Percentiles rank a stretch among this genome's conserved stretches.
Evolutionary conservation across 2,797 vertebrate species (phyloP).

Genomic region (Hafferia zeledoni): DNA sequence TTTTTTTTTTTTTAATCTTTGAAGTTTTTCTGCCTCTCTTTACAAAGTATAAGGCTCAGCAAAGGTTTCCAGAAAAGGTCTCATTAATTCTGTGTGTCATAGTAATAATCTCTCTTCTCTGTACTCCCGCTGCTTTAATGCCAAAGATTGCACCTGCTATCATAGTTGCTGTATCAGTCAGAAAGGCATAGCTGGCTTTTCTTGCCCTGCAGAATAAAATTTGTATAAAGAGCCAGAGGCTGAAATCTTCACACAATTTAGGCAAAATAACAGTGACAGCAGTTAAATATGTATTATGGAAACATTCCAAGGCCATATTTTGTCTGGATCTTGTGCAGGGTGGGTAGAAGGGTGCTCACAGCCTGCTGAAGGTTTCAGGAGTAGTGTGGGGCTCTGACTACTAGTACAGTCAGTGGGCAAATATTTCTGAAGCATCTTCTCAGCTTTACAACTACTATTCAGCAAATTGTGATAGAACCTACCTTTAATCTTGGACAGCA

Average conservation of each 20-base stretch:
- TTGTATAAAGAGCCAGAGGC: background rate
- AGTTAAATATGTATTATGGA: background rate
- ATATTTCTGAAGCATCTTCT: background rate
- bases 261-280: background rate
- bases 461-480: background rate
- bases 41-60: background rate
- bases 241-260: background rate
- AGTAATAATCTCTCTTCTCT: conserved; percentile 13
- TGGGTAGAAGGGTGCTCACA: background rate
- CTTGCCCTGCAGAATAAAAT: background rate
- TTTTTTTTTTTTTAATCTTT: background rate
- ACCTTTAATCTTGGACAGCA: background rate
- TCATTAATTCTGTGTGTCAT: conserved; percentile 35
- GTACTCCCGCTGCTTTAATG: background rate
- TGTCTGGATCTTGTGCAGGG: background rate
- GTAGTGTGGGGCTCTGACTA: background rate
- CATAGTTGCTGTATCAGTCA: background rate
- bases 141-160: conserved; percentile 7
- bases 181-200: background rate
- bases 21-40: background rate
- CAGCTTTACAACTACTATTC: background rate
- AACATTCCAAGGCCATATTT: background rate
- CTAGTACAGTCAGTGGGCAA: background rate
- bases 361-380: background rate
- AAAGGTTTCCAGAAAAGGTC: conserved; percentile 1